A percentile compares a stretch with the other conserved stretches of the same genome.
Evolutionary conservation across 1,140 invertebrate species (phyloP).

Genomic region (Conopomorpha cramerella): DNA sequence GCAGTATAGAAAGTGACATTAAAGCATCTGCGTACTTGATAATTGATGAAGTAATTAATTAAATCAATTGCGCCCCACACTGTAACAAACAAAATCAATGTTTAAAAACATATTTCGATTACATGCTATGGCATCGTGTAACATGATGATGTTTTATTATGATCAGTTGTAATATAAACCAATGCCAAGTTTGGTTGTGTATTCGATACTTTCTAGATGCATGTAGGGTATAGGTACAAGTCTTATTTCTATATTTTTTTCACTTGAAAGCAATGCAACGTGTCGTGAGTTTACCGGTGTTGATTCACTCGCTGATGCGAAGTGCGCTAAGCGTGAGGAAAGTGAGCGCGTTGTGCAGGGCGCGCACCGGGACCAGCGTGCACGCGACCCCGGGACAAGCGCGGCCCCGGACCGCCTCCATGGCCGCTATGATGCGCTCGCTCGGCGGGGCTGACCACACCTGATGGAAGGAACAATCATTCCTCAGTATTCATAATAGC

Average conservation of each 20-base stretch:
- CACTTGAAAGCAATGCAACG: conserved; percentile 4
- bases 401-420: conserved; percentile 56
- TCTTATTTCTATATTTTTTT: too few species aligned
- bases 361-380: conserved; percentile 76
- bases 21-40: conserved; percentile 42
- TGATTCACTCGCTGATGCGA: conserved; percentile 36
- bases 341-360: conserved; percentile 76
- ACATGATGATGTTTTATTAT: too few species aligned
- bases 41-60: too few species aligned
- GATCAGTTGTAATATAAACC: too few species aligned
- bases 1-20: conserved; percentile 51
- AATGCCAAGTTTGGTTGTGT: too few species aligned
- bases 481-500: too few species aligned
- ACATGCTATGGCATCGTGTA: too few species aligned
- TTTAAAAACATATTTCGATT: too few species aligned
- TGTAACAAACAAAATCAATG: too few species aligned
- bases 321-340: conserved; percentile 70
- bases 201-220: too few species aligned
- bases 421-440: conserved; percentile 56
- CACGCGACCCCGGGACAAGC: conserved; percentile 64
- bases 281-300: conserved; percentile 1
- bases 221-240: too few species aligned
- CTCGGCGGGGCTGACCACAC: conserved; percentile 58
- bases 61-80: too few species aligned
- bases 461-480: conserved; percentile 9